Base-by-base conservation (phyloP, 2,113 vertebrate genomes). In the Cololabis saira region DNA sequence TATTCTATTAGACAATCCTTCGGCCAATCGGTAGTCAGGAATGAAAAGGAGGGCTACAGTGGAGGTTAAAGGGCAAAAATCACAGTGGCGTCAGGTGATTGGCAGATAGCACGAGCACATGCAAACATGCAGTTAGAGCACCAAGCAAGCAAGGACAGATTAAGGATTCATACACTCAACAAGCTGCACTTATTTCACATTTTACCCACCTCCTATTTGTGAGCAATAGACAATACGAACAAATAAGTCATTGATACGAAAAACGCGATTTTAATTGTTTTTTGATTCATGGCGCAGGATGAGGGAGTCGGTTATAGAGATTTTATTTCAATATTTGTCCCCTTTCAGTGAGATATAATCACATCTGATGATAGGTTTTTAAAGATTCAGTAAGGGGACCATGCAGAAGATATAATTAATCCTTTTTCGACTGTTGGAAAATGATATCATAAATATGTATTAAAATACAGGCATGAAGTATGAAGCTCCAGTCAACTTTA, bases 1-100 rank as follows among this genome's bases (percentile, higher is more conserved):
- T 89, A 99, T 97, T 98, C 97, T 98, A 97, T 95, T 98, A 96
- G 96, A 98, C 95, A 99, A 92, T 95, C 98, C 98, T 74, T 99
- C 98, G 95, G 96, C 95, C 96, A 98, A 96, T 92, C 98, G 98
- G 95, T 98, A 99, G 96, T 99, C 98, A 92, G 98, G 98, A 95
- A 99, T 99, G 95, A 98, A 98, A 97, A 99, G 97, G 93, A 99
- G 97, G 94, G 98, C 98, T 99, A 89, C 61, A 96, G 95, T 94
- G 94, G 95, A 95, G 94, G 95, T 97, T 95, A 95, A 95, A 97
- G 95, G 95, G 95, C 93, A 98, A 93, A 98, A 94, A 95, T 96
- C 92, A 92, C 88, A 96, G 96, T 96, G 95, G 95, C 92, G 90
- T 95, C 72, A 94, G 95, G 96, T 95, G 96, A 95, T 91, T 94